Conservation (phyloP, 2,113 vertebrate species). For the Manacus vitellinus region DNA sequence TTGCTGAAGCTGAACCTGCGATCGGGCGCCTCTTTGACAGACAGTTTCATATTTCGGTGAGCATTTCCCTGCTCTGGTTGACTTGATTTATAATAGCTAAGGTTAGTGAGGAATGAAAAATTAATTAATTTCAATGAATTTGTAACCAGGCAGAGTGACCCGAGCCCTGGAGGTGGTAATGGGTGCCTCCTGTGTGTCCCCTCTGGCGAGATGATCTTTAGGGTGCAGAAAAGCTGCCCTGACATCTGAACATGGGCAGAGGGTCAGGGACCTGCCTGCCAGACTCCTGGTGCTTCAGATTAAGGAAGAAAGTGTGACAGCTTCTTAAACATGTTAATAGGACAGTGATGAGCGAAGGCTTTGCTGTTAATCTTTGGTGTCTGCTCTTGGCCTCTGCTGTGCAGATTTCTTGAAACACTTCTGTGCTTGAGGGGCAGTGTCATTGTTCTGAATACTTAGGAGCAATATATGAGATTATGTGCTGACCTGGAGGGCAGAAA, state of each 20-base stretch:
- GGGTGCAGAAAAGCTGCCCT: constrained; percentile 26
- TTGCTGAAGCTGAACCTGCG: constrained; percentile 56
- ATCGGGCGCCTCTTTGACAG: constrained; percentile 30
- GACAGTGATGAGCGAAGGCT: not conserved
- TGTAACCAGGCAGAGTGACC: constrained; percentile 63
- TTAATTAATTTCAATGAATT: constrained; percentile 79
- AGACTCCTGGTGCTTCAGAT: not conserved
- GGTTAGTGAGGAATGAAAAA: constrained; percentile 77
- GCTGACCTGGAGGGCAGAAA: not conserved
- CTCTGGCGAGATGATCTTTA: constrained; percentile 49
- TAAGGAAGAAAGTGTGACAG: not conserved
- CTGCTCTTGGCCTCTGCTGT: not conserved
- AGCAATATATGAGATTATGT: not conserved
- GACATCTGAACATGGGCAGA: not conserved
- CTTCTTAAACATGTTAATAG: not conserved
- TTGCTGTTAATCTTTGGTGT: not conserved
- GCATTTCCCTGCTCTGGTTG: constrained; percentile 18
- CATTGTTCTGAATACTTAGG: not conserved
- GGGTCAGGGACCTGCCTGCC: constrained; percentile 32
- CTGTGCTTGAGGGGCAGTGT: not conserved
- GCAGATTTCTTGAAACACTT: not conserved
- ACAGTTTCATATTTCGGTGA: constrained; percentile 62
- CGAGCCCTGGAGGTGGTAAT: constrained; percentile 65
- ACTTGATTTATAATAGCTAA: constrained; percentile 77
- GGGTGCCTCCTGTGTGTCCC: constrained; percentile 42